These are phyloP conservation scores for Calliphora vomitoria DNA, from an alignment of 2,888 invertebrate species.

Conservation along the genomic window DNA sequence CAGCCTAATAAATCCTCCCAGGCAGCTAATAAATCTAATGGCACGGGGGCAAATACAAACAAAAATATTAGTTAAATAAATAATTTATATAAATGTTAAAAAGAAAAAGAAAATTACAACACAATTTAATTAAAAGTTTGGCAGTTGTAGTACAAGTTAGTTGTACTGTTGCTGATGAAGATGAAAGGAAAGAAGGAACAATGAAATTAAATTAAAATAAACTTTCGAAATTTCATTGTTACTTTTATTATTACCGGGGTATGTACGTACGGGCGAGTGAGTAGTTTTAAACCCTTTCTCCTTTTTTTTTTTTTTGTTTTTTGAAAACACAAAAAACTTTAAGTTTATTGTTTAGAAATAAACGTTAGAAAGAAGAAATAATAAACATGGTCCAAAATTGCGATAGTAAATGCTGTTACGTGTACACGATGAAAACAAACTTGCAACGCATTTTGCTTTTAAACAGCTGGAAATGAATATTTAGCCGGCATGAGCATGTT, in stretches of 20 bases:
- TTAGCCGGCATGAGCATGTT: constrained; percentile 7
- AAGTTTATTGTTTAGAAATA: constrained; percentile 41
- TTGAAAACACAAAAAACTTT: background rate
- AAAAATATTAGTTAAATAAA: constrained; percentile 42
- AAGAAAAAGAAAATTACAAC: constrained; percentile 57
- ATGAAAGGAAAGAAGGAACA: constrained; percentile 30
- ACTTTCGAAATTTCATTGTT: constrained; percentile 65
- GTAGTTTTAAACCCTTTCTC: constrained; percentile 54
- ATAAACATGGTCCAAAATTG: constrained; percentile 32
- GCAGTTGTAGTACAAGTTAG: constrained; percentile 45
- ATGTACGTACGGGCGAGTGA: too few relatives aligned
- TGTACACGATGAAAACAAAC: constrained; percentile 27
- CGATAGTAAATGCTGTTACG: constrained; percentile 34
- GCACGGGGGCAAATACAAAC: constrained; percentile 64
- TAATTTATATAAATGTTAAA: constrained; percentile 20
- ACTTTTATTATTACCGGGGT: background rate
- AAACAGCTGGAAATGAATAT: constrained; percentile 35
- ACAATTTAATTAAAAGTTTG: constrained; percentile 65
- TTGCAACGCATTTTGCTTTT: constrained; percentile 58
- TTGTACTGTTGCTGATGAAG: constrained; percentile 5
- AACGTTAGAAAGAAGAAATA: constrained; percentile 37
- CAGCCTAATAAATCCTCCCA: constrained; percentile 84
- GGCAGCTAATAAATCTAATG: constrained; percentile 83
- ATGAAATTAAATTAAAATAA: constrained; percentile 49
- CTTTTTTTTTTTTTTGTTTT: constrained; percentile 25